Base-by-base conservation (phyloP, 2,113 vertebrate species). In the Oreocharis arfaki region DNA sequence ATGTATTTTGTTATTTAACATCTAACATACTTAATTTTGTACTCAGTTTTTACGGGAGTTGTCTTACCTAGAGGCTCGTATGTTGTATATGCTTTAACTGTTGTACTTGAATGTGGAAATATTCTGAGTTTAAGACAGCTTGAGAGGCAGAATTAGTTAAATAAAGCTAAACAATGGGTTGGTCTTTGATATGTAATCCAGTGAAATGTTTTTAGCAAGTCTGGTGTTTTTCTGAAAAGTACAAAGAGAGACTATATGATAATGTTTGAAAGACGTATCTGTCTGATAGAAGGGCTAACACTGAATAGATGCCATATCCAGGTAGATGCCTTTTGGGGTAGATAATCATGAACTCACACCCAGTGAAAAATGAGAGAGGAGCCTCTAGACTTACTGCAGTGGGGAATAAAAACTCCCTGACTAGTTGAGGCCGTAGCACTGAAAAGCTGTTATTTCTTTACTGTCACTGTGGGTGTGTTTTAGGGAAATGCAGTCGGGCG, bases 361-460 rank as follows among this genome's bases (percentile, higher is more conserved):
- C 13, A 13, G 21, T n/a, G 13, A 37, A 59, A 74, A 70, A n/a
- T 6, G 4, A 11, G 56, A 57, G 64, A n/a, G 0, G 13, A 68
- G 24, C 63, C 46, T 77, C 73, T 41, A 2, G 12, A 7, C 49
- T 44, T 30, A 26, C 37, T 74, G 79, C 79, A 69, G 1, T 9
- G 12, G 28, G 49, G 42, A 63, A 7, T 46, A 7, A 19, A 8
- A 42, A 1, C 22, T 37, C 37, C 20, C 16, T 17, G 77, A 4
- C 24, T 4, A 10, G 59, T 6, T 28, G 63, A 74, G 82, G 30
- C 16, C 0, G 1, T 8, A n/a, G 75, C 27, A 2, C 39, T 26
- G 74, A 11, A 3, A 42, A 49, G 74, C 83, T 77, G 83, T 11
- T 49, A 1, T 74, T 64, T 10, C 55, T 82, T 56, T 49, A 1